Evolutionary conservation across 1,140 invertebrate species (phyloP).

Genomic region (Hycleus cichorii): DNA sequence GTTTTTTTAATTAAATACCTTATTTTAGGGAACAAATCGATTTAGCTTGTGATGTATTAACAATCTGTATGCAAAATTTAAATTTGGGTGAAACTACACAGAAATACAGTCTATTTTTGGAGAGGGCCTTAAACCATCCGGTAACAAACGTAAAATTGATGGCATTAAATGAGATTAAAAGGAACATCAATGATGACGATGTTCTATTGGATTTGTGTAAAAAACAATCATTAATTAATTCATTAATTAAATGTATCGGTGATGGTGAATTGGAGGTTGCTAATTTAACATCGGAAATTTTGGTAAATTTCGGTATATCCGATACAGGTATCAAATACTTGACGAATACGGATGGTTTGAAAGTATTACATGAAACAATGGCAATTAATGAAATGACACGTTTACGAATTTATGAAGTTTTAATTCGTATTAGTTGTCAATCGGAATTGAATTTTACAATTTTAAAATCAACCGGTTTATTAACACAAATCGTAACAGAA

Average conservation of each 20-base stretch:
- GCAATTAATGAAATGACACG: constrained; percentile 47
- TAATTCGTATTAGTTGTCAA: constrained; percentile 55
- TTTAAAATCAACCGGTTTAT: constrained; percentile 52
- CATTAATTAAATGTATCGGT: constrained; percentile 48
- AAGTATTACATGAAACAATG: constrained; percentile 46
- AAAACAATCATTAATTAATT: constrained; percentile 47
- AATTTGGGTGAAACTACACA: constrained; percentile 44
- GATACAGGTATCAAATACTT: constrained; percentile 42
- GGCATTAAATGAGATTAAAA: constrained; percentile 45
- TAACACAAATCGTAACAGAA: constrained; percentile 58
- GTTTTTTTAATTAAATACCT: constrained; percentile 7
- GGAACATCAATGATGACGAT: constrained; percentile 30
- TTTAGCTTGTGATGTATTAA: constrained; percentile 51
- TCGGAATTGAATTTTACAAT: constrained; percentile 51
- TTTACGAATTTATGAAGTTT: constrained; percentile 58
- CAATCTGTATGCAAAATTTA: constrained; percentile 50
- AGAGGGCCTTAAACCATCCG: constrained; percentile 49
- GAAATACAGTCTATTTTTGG: constrained; percentile 43
- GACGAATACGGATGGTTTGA: constrained; percentile 44
- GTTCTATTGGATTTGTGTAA: constrained; percentile 39
- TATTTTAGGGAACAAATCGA: constrained; percentile 44
- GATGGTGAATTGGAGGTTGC: constrained; percentile 54
- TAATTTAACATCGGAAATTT: constrained; percentile 48
- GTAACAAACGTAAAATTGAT: constrained; percentile 45
- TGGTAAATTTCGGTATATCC: constrained; percentile 46